Conservation (phyloP, 2,888 invertebrate species). For the Branchipolynoe longqiensis region DNA sequence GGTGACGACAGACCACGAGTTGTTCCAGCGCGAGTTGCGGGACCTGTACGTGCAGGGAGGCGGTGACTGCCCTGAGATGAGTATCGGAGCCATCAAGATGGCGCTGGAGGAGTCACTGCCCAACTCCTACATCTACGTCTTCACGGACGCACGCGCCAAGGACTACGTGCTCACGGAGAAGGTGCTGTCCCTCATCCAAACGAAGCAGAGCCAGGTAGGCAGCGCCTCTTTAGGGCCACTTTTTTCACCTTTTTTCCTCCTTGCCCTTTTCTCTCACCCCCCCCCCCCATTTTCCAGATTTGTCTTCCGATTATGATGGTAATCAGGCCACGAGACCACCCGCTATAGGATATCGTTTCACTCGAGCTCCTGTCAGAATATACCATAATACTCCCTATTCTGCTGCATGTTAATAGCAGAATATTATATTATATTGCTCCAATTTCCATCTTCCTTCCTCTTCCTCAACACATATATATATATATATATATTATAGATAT, state of each 20-base stretch:
- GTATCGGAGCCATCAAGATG: constrained; percentile 85
- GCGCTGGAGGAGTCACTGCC: constrained; percentile 87
- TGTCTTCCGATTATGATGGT: no score
- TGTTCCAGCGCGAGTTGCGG: constrained; percentile 85
- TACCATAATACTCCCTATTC: no score
- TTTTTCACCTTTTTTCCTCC: not conserved
- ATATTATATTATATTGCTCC: no score
- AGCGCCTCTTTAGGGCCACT: not conserved
- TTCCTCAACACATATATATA: no score
- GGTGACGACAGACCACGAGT: constrained; percentile 86
- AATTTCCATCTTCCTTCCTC: no score
- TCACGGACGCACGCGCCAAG: constrained; percentile 89
- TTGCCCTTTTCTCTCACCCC: no score
- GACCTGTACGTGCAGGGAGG: constrained; percentile 86
- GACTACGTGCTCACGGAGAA: constrained; percentile 86
- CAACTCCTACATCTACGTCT: constrained; percentile 88
- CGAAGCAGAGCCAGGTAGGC: constrained; percentile 87
- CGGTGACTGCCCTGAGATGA: constrained; percentile 89
- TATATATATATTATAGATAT: no score
- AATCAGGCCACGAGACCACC: no score
- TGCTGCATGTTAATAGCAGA: no score
- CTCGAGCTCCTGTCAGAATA: no score
- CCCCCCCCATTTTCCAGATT: no score
- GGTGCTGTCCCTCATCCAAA: constrained; percentile 87
- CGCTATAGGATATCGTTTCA: no score